Evolutionary conservation across 2,888 invertebrate species (phyloP).

Genomic region (Hydropsyche betteni): DNA sequence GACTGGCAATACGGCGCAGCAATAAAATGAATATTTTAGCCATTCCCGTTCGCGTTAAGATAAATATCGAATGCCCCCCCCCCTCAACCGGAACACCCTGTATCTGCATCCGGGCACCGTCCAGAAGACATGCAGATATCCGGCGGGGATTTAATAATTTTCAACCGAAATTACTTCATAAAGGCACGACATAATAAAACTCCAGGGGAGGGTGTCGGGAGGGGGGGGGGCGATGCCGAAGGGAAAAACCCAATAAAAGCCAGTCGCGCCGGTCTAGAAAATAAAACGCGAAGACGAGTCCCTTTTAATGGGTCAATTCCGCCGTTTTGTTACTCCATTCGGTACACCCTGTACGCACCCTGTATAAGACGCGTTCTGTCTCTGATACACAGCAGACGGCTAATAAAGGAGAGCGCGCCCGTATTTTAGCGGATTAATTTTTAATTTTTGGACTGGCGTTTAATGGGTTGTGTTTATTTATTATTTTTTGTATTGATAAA

Average conservation of each 20-base stretch:
- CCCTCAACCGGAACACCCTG: no score
- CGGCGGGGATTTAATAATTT: constrained; percentile 35
- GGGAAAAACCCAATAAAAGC: constrained; percentile 41
- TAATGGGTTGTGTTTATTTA: neutral
- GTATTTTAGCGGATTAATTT: no score
- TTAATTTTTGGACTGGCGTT: neutral
- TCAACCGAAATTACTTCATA: constrained; percentile 42
- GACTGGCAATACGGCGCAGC: neutral
- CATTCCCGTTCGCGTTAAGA: constrained; percentile 19
- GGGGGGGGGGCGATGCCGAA: constrained; percentile 15
- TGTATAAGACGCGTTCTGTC: no score
- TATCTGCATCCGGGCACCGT: no score
- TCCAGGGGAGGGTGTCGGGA: neutral
- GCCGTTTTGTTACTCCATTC: constrained; percentile 33
- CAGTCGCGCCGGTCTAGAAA: constrained; percentile 29
- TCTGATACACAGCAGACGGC: no score
- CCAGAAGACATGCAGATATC: no score
- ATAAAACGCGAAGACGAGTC: constrained; percentile 36
- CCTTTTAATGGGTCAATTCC: constrained; percentile 34
- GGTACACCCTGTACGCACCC: constrained; percentile 12
- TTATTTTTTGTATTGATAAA: no score
- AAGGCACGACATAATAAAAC: constrained; percentile 28
- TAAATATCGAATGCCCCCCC: constrained; percentile 33
- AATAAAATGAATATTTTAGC: constrained; percentile 36
- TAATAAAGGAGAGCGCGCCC: no score